Conservation (phyloP, 2,113 vertebrate genomes). For the Gracilinanus agilis region DNA sequence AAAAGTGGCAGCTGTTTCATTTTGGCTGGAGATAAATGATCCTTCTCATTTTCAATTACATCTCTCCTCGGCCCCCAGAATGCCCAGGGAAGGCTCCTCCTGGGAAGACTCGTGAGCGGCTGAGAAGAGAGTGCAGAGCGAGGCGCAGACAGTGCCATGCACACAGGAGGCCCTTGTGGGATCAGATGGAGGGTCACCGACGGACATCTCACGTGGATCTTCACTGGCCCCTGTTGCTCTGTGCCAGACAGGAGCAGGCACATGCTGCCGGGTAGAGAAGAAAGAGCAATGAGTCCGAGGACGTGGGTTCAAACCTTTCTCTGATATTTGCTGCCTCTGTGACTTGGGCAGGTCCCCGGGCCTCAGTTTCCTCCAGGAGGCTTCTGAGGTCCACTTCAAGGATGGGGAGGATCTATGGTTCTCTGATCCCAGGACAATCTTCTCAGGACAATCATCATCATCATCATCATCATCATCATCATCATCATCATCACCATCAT, state of each 20-base stretch:
- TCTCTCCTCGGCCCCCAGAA: slow-evolving; percentile 77
- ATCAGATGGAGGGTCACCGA: background rate
- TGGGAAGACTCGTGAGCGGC: background rate
- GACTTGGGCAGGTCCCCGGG: background rate
- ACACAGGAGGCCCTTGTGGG: background rate
- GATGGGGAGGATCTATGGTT: background rate
- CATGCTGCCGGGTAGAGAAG: background rate
- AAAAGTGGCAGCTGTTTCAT: slow-evolving; percentile 80
- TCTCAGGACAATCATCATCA: background rate
- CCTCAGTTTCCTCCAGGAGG: background rate
- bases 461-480: too few species aligned
- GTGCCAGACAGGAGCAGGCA: background rate
- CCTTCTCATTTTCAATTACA: slow-evolving; percentile 82
- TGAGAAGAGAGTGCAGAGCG: background rate
- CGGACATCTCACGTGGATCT: background rate
- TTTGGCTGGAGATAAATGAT: slow-evolving; percentile 82
- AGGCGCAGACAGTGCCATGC: background rate
- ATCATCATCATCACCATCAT: background rate
- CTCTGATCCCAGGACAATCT: background rate
- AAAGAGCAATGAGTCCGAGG: background rate
- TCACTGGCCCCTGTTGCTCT: background rate
- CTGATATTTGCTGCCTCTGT: background rate
- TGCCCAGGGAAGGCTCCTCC: slow-evolving; percentile 57
- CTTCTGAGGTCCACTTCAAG: background rate
- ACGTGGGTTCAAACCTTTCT: background rate